Conservation (phyloP, 2,113 vertebrate species). For the Cepphus grylle region DNA sequence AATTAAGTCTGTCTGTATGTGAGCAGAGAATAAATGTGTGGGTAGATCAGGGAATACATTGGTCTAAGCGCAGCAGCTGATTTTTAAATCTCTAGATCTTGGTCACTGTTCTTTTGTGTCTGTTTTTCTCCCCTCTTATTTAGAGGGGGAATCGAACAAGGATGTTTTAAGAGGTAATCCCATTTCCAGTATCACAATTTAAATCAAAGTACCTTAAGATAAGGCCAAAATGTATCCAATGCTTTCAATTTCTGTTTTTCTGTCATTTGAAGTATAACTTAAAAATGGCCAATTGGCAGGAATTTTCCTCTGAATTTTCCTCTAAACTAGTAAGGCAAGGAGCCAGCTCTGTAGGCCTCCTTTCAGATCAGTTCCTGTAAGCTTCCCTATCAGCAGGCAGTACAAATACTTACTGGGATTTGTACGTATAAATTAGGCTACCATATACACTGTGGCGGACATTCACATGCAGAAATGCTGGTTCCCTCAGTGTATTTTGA, state of each 20-base stretch:
- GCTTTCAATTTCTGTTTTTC: neutral
- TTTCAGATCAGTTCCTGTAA: neutral
- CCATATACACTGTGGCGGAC: fast-evolving
- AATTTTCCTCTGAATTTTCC: neutral
- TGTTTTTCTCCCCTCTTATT: neutral
- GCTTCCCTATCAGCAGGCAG: neutral
- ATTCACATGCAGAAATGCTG: neutral
- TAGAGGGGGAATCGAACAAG: neutral
- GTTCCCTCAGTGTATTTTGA: neutral
- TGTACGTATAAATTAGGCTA: neutral
- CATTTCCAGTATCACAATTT: neutral
- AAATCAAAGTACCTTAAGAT: neutral
- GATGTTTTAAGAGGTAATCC: neutral
- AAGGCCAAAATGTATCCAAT: neutral
- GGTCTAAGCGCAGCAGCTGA: conserved; percentile 20
- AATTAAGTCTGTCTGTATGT: conserved; percentile 57
- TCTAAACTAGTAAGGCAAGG: neutral
- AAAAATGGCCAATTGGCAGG: neutral
- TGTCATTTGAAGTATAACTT: neutral
- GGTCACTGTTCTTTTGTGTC: neutral
- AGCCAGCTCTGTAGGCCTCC: neutral
- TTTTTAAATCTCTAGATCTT: conserved; percentile 37
- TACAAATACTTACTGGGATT: neutral
- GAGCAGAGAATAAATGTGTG: conserved; percentile 9
- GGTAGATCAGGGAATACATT: conserved; percentile 7